These are phyloP conservation scores for Podilymbus podiceps DNA, from an alignment of 2,113 vertebrate species.

Conservation along the genomic window DNA sequence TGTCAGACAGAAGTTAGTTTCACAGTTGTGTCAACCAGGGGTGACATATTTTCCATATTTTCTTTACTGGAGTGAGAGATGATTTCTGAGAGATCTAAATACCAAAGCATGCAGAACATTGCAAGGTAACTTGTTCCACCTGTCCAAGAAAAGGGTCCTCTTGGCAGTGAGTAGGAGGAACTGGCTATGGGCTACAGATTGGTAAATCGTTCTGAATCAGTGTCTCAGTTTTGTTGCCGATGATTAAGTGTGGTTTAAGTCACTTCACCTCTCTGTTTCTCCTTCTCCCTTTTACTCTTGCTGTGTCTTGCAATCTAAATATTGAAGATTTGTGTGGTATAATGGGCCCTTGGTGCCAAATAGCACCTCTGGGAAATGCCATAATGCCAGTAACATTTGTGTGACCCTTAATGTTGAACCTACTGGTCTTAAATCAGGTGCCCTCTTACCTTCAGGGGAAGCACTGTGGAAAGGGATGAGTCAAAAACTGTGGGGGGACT, in stretches of 20 bases:
- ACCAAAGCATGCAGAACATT: neutral
- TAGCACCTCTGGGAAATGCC: neutral
- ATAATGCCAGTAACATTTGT: neutral
- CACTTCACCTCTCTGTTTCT: neutral
- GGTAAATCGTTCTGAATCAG: neutral
- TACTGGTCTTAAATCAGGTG: neutral
- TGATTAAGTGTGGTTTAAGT: neutral
- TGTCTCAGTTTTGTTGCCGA: neutral
- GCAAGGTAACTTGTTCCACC: neutral
- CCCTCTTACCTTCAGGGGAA: neutral
- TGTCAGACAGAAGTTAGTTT: neutral
- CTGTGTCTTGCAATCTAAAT: neutral
- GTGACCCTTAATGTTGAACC: neutral
- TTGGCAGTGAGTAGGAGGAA: neutral
- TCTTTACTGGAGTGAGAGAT: neutral
- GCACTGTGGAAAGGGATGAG: neutral
- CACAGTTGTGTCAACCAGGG: neutral
- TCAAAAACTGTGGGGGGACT: neutral
- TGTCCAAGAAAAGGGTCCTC: neutral
- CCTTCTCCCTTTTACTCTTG: neutral
- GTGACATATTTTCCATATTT: neutral
- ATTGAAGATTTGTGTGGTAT: neutral
- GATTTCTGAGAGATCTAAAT: neutral
- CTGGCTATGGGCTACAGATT: neutral
- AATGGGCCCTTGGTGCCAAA: neutral